Evolutionary conservation across 2,888 invertebrate species (phyloP).

Genomic region (Heliconius erato): DNA sequence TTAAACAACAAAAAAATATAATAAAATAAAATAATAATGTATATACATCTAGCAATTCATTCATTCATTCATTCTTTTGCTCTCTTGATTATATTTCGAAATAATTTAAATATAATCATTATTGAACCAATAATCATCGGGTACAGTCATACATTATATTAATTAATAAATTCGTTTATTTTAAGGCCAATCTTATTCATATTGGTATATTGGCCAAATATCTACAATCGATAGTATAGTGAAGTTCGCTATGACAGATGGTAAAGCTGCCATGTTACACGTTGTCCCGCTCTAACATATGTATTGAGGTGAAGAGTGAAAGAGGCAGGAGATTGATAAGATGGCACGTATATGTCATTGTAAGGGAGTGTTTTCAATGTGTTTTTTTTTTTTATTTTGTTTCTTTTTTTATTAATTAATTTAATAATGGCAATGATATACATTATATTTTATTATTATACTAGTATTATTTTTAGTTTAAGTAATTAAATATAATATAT

Average conservation of each 20-base stretch:
- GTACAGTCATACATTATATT: not conserved
- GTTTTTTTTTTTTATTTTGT: not conserved
- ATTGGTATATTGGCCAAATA: slow-evolving; percentile 21
- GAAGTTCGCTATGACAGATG: slow-evolving; percentile 46
- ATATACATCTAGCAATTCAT: too few relatives aligned
- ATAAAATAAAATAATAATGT: not conserved
- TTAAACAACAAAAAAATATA: not conserved
- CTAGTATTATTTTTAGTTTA: not conserved
- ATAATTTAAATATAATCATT: too few relatives aligned
- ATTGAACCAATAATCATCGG: too few relatives aligned
- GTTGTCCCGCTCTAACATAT: slow-evolving; percentile 22
- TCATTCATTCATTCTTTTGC: not conserved
- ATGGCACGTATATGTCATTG: slow-evolving; percentile 37
- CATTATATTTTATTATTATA: too few relatives aligned
- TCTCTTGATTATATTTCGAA: too few relatives aligned
- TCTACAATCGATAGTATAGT: slow-evolving; percentile 40
- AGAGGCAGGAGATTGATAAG: slow-evolving; percentile 35
- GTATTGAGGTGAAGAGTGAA: not conserved
- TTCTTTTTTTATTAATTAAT: not conserved
- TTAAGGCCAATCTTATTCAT: not conserved
- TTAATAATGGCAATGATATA: too few relatives aligned
- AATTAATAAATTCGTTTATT: not conserved
- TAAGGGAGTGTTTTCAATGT: slow-evolving; percentile 27
- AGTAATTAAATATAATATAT: not conserved
- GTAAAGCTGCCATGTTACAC: slow-evolving; percentile 37